These are phyloP conservation scores for Dryobota labecula DNA, from an alignment of 2,888 invertebrate species.

Conservation along the genomic window DNA sequence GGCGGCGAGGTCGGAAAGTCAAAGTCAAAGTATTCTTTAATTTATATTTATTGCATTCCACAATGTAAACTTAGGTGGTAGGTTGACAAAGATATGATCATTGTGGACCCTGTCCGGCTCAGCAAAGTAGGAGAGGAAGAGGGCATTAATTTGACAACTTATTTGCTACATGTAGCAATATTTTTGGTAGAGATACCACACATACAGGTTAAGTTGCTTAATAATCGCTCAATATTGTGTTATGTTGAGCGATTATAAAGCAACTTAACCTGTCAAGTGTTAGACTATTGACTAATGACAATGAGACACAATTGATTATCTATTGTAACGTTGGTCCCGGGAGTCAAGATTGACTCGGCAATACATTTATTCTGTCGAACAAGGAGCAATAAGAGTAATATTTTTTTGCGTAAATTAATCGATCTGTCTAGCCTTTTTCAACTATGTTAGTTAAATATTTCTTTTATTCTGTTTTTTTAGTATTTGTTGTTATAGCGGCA, in stretches of 20 bases:
- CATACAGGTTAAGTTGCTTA: no score
- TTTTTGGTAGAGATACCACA: not conserved
- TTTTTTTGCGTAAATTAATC: no score
- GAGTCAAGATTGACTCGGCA: not conserved
- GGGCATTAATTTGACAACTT: not conserved
- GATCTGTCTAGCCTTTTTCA: no score
- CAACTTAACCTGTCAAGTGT: not conserved
- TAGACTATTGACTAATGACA: not conserved
- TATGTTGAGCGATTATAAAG: not conserved
- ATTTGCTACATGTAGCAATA: not conserved
- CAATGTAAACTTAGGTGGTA: not conserved
- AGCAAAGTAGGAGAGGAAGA: not conserved
- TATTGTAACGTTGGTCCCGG: not conserved
- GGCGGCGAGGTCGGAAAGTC: no score
- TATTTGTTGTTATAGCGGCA: no score
- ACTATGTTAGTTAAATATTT: no score
- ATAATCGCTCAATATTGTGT: no score
- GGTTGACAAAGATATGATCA: not conserved
- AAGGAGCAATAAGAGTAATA: not conserved
- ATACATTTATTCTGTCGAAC: not conserved
- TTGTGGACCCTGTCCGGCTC: not conserved
- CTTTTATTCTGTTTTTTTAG: no score
- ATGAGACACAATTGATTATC: not conserved
- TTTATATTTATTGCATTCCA: not conserved
- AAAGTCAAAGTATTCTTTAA: no score